These are phyloP conservation scores for Ephydatia muelleri DNA, from an alignment of 37 sponge, comb jelly and placozoan genomes.

Conservation along the genomic window DNA sequence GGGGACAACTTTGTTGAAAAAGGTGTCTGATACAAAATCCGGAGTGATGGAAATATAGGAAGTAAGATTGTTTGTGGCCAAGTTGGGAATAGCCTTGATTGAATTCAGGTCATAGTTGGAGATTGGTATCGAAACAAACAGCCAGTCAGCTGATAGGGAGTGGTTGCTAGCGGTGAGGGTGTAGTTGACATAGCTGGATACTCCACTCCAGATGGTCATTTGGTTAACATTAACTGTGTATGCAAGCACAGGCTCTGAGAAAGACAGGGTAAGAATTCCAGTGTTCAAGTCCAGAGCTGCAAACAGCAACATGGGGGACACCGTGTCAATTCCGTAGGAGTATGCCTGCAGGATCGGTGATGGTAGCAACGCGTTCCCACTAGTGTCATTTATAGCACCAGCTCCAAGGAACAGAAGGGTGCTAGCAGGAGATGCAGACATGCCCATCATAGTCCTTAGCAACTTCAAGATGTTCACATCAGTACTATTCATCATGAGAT, in stretches of 20 bases:
- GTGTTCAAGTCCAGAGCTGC: conserved; percentile 70
- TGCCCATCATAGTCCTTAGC: background rate
- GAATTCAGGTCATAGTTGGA: conserved; percentile 64
- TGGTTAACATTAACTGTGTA: conserved; percentile 47
- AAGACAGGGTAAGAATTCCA: conserved; percentile 73
- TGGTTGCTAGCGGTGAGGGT: conserved; percentile 49
- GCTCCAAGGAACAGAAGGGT: conserved; percentile 52
- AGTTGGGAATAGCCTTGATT: conserved; percentile 48
- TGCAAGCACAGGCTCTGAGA: conserved; percentile 75
- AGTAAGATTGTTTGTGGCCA: conserved; percentile 36
- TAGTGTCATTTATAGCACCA: conserved; percentile 61
- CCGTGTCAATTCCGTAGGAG: conserved; percentile 27
- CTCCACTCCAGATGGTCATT: conserved; percentile 60
- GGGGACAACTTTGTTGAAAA: conserved; percentile 27
- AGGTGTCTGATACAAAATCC: conserved; percentile 61
- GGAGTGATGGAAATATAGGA: conserved; percentile 51
- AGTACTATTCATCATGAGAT: conserved; percentile 31
- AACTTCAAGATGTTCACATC: conserved; percentile 75
- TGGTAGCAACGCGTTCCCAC: conserved; percentile 39
- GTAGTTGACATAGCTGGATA: conserved; percentile 25
- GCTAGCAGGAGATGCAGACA: conserved; percentile 43
- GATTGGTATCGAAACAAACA: conserved; percentile 53
- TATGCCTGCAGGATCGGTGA: conserved; percentile 37
- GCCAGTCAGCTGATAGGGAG: conserved; percentile 57
- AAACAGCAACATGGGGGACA: conserved; percentile 52